phyloP scores from a whole-genome alignment of 2,113 vertebrate genomes.

The Megaceryle torquata region DNA sequence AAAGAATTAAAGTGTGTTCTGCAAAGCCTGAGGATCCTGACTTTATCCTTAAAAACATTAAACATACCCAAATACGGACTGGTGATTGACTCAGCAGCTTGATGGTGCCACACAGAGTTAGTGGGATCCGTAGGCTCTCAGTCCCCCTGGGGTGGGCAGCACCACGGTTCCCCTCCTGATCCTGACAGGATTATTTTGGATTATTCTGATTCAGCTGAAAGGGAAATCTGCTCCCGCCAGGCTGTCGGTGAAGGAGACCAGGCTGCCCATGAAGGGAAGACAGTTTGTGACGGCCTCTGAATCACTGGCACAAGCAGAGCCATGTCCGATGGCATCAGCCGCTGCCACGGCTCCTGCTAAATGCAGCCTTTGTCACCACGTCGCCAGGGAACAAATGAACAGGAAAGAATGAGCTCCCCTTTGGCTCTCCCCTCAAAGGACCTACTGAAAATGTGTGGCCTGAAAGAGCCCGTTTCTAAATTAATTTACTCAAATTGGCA shows the following conservation, averaged over 20 bases:
- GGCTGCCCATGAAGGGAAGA: background rate
- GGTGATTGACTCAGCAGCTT: background rate
- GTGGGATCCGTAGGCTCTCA: background rate
- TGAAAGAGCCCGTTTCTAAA: background rate
- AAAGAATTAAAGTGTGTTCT: background rate
- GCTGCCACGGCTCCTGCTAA: background rate
- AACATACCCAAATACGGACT: background rate
- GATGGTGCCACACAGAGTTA: background rate
- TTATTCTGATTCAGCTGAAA: background rate
- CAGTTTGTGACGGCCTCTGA: background rate
- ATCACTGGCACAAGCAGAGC: background rate
- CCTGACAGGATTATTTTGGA: background rate
- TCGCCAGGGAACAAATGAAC: background rate
- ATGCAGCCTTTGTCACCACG: background rate
- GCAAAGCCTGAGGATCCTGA: background rate
- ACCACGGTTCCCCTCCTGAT: background rate
- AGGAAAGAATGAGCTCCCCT: background rate
- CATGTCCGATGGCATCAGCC: background rate
- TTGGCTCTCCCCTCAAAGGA: background rate
- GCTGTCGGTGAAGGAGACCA: background rate
- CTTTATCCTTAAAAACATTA: background rate
- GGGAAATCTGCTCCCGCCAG: background rate
- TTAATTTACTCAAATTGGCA: background rate
- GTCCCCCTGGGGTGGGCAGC: background rate
- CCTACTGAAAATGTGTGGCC: background rate